Conservation (phyloP, 2,888 invertebrate species). For the Thecocarcelia acutangulata region DNA sequence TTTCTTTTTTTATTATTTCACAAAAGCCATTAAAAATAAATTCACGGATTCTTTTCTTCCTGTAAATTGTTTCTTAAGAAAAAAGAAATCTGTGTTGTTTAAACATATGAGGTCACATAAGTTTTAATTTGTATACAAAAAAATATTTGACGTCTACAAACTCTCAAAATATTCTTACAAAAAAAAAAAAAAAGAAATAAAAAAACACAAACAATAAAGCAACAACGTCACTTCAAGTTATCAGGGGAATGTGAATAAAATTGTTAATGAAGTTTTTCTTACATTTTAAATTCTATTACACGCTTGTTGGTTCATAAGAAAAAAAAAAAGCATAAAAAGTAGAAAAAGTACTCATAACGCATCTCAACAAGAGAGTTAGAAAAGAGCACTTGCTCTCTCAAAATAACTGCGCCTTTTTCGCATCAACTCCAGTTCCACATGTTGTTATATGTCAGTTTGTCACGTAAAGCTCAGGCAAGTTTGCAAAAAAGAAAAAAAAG, state of each 20-base stretch:
- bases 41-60: too few relatives aligned
- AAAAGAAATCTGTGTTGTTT: neutral
- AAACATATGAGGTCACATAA: slow-evolving; percentile 28
- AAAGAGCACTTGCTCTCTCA: neutral
- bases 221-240: slow-evolving; percentile 17
- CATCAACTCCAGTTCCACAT: slow-evolving; percentile 22
- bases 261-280: slow-evolving; percentile 27
- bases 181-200: too few relatives aligned
- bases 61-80: too few relatives aligned
- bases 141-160: slow-evolving; percentile 24
- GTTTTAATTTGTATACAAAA: neutral
- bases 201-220: neutral
- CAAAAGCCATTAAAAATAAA: too few relatives aligned
- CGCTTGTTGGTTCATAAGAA: too few relatives aligned
- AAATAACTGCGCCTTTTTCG: neutral
- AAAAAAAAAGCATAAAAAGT: too few relatives aligned
- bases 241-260: slow-evolving; percentile 13
- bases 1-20: too few relatives aligned
- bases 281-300: neutral
- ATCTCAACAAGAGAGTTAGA: too few relatives aligned
- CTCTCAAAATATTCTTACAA: neutral
- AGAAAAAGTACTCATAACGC: too few relatives aligned
- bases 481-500: neutral
- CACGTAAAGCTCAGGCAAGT: neutral
- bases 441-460: slow-evolving; percentile 3